phyloP scores from a whole-genome alignment of 2,797 vertebrate genomes.

The Hemibagrus guttatus region DNA sequence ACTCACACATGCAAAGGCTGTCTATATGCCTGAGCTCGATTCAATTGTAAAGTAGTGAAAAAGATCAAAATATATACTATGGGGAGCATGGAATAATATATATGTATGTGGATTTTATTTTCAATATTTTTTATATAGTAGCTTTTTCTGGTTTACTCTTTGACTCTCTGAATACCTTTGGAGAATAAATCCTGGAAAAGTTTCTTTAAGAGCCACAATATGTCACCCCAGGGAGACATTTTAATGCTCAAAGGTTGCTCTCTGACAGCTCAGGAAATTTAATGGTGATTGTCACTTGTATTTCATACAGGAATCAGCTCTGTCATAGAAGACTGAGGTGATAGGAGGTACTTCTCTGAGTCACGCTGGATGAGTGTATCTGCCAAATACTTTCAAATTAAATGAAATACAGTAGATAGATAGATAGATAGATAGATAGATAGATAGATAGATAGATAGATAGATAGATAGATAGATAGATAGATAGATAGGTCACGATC shows the following conservation, averaged over 20 bases:
- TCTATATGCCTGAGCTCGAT: not conserved
- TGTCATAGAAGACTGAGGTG: not conserved
- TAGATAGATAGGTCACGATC: no score
- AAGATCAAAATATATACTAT: not conserved
- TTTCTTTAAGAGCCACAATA: slow-evolving; percentile 8
- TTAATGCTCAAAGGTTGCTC: slow-evolving; percentile 20
- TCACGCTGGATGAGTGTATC: no score
- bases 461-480: not conserved
- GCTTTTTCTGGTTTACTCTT: not conserved
- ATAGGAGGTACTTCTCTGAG: not conserved
- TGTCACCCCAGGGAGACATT: not conserved
- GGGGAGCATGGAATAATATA: not conserved
- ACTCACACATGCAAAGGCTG: not conserved
- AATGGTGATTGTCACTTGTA: slow-evolving; percentile 17
- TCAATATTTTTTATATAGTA: not conserved
- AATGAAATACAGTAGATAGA: not conserved
- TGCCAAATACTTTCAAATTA: not conserved
- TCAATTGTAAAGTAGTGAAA: not conserved
- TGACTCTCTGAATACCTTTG: not conserved
- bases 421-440: not conserved
- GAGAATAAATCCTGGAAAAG: slow-evolving; percentile 15
- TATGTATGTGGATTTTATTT: not conserved
- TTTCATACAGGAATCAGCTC: slow-evolving; percentile 14
- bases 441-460: not conserved
- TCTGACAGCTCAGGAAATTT: slow-evolving; percentile 21